Evolutionary conservation across 2,888 invertebrate species (phyloP).

Genomic region (Drosophila anomalipes): DNA sequence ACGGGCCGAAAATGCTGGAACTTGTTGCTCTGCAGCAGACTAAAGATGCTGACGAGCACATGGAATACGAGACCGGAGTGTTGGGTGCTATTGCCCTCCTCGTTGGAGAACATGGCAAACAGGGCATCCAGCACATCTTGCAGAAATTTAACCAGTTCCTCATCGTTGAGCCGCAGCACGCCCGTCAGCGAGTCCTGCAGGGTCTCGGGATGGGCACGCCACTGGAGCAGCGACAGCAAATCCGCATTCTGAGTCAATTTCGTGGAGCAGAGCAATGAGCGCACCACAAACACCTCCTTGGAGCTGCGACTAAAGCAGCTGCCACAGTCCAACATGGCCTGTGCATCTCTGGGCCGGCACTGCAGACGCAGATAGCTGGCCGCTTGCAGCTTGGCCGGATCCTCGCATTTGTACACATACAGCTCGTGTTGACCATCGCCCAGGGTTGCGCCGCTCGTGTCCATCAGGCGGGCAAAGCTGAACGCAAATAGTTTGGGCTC

Average conservation of each 20-base stretch:
- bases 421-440: slow-evolving; percentile 95
- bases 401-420: slow-evolving; percentile 97
- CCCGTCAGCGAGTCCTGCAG: slow-evolving; percentile 94
- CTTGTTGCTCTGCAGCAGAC: slow-evolving; percentile 94
- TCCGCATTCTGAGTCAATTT: slow-evolving; percentile 98
- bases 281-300: slow-evolving; percentile 93
- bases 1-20: slow-evolving; percentile 98
- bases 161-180: slow-evolving; percentile 92
- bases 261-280: slow-evolving; percentile 96
- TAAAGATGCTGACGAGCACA: slow-evolving; percentile 96
- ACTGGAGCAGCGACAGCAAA: slow-evolving; percentile 94
- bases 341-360: slow-evolving; percentile 88
- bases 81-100: slow-evolving; percentile 95
- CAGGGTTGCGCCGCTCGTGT: slow-evolving; percentile 95
- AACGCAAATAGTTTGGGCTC: slow-evolving; percentile 97
- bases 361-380: slow-evolving; percentile 89
- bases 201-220: slow-evolving; percentile 95
- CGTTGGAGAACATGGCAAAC: slow-evolving; percentile 96
- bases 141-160: slow-evolving; percentile 97
- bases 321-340: slow-evolving; percentile 85
- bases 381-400: slow-evolving; percentile 87
- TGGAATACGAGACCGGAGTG: slow-evolving; percentile 96
- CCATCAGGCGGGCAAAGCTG: slow-evolving; percentile 95
- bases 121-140: slow-evolving; percentile 97
- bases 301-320: slow-evolving; percentile 91